Evolutionary conservation across 1,140 invertebrate species (phyloP).

Genomic region (Drosophila ohnishii): DNA sequence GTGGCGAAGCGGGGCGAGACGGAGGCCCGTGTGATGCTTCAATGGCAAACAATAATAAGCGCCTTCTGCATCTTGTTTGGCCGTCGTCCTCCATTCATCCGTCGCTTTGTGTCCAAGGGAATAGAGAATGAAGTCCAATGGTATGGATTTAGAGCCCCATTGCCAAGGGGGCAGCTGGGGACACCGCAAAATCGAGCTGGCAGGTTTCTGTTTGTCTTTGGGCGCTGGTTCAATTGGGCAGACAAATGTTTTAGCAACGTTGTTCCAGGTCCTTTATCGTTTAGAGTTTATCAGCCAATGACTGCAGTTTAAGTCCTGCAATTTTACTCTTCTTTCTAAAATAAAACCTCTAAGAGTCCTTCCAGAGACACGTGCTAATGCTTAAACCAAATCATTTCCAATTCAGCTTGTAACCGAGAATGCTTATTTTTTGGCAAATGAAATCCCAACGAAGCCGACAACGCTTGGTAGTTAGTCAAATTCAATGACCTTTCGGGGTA

Average conservation of each 20-base stretch:
- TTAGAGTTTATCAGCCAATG: slow-evolving; percentile 21
- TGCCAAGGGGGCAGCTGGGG: slow-evolving; percentile 41
- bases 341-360: slow-evolving; percentile 4
- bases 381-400: slow-evolving; percentile 5
- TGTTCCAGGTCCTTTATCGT: slow-evolving; percentile 1
- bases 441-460: neutral
- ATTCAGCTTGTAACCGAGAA: slow-evolving; percentile 7
- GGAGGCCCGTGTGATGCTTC: slow-evolving; percentile 50
- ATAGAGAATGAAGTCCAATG: slow-evolving; percentile 46
- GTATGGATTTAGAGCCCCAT: slow-evolving; percentile 61
- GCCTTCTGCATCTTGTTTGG: slow-evolving; percentile 61
- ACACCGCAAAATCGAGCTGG: slow-evolving; percentile 25
- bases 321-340: neutral
- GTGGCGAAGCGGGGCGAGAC: neutral
- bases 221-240: slow-evolving; percentile 62
- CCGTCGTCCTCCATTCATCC: slow-evolving; percentile 38
- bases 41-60: slow-evolving; percentile 74
- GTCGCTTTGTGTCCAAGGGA: slow-evolving; percentile 24
- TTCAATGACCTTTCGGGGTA: slow-evolving; percentile 3
- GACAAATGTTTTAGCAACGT: slow-evolving; percentile 58
- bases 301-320: slow-evolving; percentile 26
- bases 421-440: slow-evolving; percentile 13
- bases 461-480: slow-evolving; percentile 14
- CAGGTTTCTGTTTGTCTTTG: slow-evolving; percentile 49
- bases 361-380: slow-evolving; percentile 15